phyloP scores from a whole-genome alignment of 2,113 vertebrate genomes.

The Lates calcarifer region DNA sequence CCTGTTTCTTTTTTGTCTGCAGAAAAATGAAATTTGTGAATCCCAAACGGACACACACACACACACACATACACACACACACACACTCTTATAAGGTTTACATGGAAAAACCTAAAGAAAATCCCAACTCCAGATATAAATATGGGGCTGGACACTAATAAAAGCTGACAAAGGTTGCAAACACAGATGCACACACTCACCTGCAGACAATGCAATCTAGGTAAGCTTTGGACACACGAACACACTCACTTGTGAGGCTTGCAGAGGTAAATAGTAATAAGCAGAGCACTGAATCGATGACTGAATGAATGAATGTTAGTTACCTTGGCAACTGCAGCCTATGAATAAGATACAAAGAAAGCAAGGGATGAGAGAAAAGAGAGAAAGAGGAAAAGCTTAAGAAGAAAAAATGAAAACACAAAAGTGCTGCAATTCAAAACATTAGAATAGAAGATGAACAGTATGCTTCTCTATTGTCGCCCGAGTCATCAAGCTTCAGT shows the following conservation, averaged over 20 bases:
- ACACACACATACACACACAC: too few relatives aligned
- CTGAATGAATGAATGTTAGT: slow-evolving; percentile 69
- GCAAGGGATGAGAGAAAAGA: slow-evolving; percentile 22
- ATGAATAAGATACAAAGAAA: slow-evolving; percentile 44
- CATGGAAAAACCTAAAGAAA: background rate
- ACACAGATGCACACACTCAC: background rate
- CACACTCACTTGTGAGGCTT: slow-evolving; percentile 2
- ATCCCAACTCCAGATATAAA: background rate
- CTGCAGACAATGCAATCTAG: background rate
- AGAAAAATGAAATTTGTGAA: too few relatives aligned
- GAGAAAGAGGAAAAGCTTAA: background rate
- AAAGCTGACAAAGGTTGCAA: slow-evolving; percentile 14
- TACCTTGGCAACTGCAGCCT: slow-evolving; percentile 66
- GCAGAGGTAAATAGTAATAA: slow-evolving; percentile 59
- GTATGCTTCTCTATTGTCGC: background rate
- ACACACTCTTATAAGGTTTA: background rate
- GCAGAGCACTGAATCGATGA: slow-evolving; percentile 48
- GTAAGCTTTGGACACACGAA: background rate
- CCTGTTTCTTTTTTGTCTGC: too few relatives aligned
- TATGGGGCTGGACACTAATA: background rate
- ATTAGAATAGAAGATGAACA: background rate
- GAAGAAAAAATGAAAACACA: background rate
- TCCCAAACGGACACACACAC: too few relatives aligned
- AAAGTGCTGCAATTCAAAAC: background rate
- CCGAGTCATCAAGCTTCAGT: background rate